A percentile compares a stretch with the other conserved stretches of the same genome.
Conservation (phyloP, 2,113 vertebrate species). For the Pluvianellus socialis region DNA sequence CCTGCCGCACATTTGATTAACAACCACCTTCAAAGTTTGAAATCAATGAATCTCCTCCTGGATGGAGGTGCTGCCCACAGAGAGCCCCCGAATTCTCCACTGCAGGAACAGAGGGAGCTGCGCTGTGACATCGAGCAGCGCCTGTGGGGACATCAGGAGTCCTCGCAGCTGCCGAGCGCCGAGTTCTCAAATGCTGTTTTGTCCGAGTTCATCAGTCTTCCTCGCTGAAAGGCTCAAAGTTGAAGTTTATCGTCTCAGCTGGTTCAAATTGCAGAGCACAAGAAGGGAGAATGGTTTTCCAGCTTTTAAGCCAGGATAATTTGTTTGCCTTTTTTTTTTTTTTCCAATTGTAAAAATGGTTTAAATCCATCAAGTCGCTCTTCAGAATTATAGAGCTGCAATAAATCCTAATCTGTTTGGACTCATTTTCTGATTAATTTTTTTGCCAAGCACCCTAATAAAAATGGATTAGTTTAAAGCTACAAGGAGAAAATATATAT, state of each 20-base stretch:
- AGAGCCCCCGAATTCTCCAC: fast-evolving
- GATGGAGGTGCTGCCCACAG: neutral
- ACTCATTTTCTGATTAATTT: neutral
- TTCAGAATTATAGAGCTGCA: neutral
- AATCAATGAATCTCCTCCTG: neutral
- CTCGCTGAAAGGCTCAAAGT: neutral
- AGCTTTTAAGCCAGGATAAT: constrained; percentile 28
- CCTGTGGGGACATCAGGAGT: fast-evolving
- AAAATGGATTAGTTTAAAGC: constrained; percentile 48
- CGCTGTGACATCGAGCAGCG: neutral
- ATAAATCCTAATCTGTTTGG: constrained; percentile 31
- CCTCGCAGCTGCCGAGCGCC: fast-evolving
- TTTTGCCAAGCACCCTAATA: constrained; percentile 36
- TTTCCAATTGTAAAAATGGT: neutral
- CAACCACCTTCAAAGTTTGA: fast-evolving
- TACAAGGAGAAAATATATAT: neutral
- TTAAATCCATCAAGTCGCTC: constrained; percentile 34
- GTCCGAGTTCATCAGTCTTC: neutral
- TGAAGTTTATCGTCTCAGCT: neutral
- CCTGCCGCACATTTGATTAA: neutral
- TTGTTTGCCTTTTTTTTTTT: neutral
- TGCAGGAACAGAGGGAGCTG: fast-evolving
- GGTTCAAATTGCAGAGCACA: neutral
- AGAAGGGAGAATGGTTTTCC: neutral
- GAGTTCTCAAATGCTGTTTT: fast-evolving